Conservation (phyloP, 2,113 vertebrate genomes). For the Myrmophylax atrothorax region DNA sequence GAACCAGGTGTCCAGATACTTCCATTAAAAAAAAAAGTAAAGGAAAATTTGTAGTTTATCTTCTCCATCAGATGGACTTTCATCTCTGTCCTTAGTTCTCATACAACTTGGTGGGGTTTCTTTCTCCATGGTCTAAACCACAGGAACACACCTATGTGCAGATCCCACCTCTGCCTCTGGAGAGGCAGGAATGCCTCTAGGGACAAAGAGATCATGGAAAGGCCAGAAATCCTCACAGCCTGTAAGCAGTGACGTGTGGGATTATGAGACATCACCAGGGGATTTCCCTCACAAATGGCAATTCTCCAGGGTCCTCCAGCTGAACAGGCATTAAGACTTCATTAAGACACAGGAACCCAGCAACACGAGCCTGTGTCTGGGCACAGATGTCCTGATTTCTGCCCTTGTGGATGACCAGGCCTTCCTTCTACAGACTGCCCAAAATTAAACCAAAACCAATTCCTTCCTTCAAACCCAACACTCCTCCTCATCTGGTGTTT, state of each 20-base stretch:
- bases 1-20: neutral
- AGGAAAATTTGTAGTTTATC: neutral
- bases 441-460: neutral
- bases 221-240: neutral
- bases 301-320: neutral
- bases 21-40: neutral
- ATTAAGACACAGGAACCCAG: neutral
- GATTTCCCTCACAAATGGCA: constrained; percentile 34
- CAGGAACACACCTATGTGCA: neutral
- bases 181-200: neutral
- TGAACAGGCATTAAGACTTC: neutral
- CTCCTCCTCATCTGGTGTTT: neutral
- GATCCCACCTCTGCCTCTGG: neutral
- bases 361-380: neutral
- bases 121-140: neutral
- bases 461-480: neutral
- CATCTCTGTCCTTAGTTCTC: neutral
- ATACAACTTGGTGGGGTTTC: neutral
- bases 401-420: neutral
- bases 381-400: neutral
- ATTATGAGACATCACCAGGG: neutral
- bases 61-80: neutral
- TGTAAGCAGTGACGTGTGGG: neutral
- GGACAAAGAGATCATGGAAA: neutral
- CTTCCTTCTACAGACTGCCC: neutral